A percentile compares a stretch with the other conserved stretches of the same genome.
phyloP scores from a whole-genome alignment of 1,140 invertebrate species.

The Ruditapes philippinarum region DNA sequence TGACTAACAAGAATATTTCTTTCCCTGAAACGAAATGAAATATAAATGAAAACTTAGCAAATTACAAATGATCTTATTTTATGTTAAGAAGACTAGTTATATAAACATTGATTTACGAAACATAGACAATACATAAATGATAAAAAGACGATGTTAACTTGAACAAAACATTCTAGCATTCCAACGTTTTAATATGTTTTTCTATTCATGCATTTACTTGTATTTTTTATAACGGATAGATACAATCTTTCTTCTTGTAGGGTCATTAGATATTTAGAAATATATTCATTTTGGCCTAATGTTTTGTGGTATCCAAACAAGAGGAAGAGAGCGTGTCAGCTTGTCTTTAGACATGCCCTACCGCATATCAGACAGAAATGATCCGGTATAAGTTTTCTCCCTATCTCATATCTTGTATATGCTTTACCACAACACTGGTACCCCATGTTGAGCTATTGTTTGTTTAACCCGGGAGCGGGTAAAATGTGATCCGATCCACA shows the following conservation, averaged over 20 bases:
- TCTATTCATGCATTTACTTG: no score
- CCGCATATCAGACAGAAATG: neutral
- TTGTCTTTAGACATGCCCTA: slow-evolving; percentile 20
- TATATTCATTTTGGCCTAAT: slow-evolving; percentile 14
- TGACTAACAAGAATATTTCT: no score
- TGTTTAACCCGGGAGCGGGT: slow-evolving; percentile 52
- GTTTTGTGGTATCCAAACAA: slow-evolving; percentile 10
- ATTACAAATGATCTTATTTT: no score
- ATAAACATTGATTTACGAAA: no score
- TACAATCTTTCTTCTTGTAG: neutral
- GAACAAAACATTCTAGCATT: no score
- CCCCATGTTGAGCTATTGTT: slow-evolving; percentile 32
- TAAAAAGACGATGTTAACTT: no score
- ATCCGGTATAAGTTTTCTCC: neutral
- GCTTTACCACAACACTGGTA: neutral
- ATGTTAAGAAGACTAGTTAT: no score
- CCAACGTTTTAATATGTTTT: no score
- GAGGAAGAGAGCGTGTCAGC: neutral
- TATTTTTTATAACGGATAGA: no score
- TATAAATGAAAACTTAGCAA: no score
- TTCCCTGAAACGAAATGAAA: no score
- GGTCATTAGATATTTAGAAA: neutral
- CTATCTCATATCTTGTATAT: neutral
- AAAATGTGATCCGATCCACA: slow-evolving; percentile 17
- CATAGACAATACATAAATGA: no score